phyloP scores from a whole-genome alignment of 2,797 vertebrate species.

The Tenualosa ilisha region DNA sequence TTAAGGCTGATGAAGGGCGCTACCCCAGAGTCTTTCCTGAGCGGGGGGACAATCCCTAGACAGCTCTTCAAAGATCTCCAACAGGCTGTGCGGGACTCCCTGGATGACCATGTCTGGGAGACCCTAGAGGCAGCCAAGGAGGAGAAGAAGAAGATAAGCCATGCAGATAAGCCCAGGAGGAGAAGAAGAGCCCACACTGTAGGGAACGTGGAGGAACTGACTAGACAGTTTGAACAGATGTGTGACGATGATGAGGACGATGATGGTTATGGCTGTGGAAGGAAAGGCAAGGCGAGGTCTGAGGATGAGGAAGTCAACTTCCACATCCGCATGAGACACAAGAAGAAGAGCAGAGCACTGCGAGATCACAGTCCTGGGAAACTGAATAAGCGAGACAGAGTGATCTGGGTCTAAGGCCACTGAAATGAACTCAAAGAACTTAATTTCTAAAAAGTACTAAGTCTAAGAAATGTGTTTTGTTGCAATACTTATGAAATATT shows the following conservation, averaged over 20 bases:
- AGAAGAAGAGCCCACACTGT: neutral
- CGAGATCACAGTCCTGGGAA: neutral
- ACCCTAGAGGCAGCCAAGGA: slow-evolving; percentile 40
- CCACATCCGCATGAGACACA: slow-evolving; percentile 28
- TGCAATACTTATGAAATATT: too few relatives aligned
- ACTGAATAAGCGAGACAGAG: slow-evolving; percentile 13
- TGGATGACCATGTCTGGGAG: slow-evolving; percentile 56
- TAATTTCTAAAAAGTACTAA: neutral
- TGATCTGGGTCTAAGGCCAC: neutral
- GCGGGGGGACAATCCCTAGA: slow-evolving; percentile 47
- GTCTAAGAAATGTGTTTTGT: neutral
- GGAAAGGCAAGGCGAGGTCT: neutral
- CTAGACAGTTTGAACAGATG: slow-evolving; percentile 58
- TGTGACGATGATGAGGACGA: slow-evolving; percentile 47
- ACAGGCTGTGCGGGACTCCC: slow-evolving; percentile 47
- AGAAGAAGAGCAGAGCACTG: slow-evolving; percentile 20
- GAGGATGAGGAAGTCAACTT: slow-evolving; percentile 41
- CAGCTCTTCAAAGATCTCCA: slow-evolving; percentile 66
- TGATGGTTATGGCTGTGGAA: neutral
- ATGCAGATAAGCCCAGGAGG: too few relatives aligned
- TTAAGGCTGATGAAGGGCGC: slow-evolving; percentile 56
- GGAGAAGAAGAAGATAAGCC: slow-evolving; percentile 19
- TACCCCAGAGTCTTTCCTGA: slow-evolving; percentile 61
- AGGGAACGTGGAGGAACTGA: neutral
- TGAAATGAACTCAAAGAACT: neutral